phyloP scores from a whole-genome alignment of 2,888 invertebrate genomes.

The Tenodera sinensis region DNA sequence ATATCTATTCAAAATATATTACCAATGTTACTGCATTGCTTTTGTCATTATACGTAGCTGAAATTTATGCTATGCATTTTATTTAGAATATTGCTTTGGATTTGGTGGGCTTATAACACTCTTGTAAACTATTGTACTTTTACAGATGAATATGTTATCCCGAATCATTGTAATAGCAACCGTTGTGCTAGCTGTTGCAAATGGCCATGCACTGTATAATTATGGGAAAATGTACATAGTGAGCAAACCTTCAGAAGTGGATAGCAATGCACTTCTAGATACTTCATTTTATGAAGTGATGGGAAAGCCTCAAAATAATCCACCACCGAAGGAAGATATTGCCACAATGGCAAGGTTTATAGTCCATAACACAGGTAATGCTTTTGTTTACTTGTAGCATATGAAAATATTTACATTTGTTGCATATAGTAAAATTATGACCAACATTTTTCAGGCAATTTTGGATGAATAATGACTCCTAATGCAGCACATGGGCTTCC shows the following conservation, averaged over 20 bases:
- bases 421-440: too few species aligned
- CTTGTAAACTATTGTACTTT: neutral
- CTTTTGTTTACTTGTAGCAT: neutral
- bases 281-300: neutral
- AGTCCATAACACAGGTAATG: conserved; percentile 51
- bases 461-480: too few species aligned
- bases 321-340: conserved; percentile 60
- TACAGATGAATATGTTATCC: neutral
- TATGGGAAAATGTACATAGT: neutral
- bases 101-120: too few species aligned
- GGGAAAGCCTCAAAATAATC: conserved; percentile 38
- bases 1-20: too few species aligned
- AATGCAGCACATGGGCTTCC: too few species aligned
- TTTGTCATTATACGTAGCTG: too few species aligned
- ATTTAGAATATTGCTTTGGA: too few species aligned
- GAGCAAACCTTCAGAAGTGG: neutral
- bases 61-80: too few species aligned
- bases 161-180: neutral
- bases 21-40: too few species aligned
- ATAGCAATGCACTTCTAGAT: neutral
- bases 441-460: too few species aligned
- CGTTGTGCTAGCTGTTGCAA: neutral
- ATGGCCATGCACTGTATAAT: neutral
- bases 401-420: too few species aligned
- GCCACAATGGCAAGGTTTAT: conserved; percentile 70